Evolutionary conservation across 2,797 vertebrate species (phyloP), one percentile per base, ranked within the genome.

Genomic region (Siniperca scherzeri): DNA sequence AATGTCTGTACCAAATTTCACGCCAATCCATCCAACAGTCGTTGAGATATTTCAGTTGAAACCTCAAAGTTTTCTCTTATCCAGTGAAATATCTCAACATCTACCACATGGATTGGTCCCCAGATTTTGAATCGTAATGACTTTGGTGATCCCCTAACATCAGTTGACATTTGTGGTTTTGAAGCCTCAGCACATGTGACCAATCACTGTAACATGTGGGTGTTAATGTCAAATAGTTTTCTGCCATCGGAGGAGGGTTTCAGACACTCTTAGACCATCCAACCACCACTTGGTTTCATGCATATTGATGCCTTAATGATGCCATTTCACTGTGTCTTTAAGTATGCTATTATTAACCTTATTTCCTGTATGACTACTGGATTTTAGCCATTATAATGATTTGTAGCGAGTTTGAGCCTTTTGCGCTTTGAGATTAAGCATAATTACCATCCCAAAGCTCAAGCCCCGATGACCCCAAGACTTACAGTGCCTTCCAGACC

Each of bases 371-470:
- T 65, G 61, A 69, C 38, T 62, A 22, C 10, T 69, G 50, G 27
- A 19, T 84, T 59, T 85, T n/a, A 62, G 38, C 50, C 46, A 64
- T 74, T 67, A 44, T 82, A 76, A 77, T 81, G 50, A 74, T 82
- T 76, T 67, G 55, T 53, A 48, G 30, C 42, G 42, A 38, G 62
- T 56, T 59, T 40, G 33, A 81, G 56, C 53, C 42, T 7, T 70
- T 25, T 56, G 64, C 19, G 70, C 80, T 81, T 81, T 55, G 25
- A 85, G 42, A 82, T 86, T 69, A 64, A 83, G 70, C 67, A 65
- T 82, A 78, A 84, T 87, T 84, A 82, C 56, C 61, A 52, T 74
- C 82, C 62, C 55, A 61, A 53, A 84, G 70, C 84, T 66, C 14
- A 16, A 36, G 57, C 59, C 66, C 69, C 27, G 62, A 68, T 61